Evolutionary conservation across 2,113 vertebrate genomes (phyloP).

Genomic region (Clinocottus analis): DNA sequence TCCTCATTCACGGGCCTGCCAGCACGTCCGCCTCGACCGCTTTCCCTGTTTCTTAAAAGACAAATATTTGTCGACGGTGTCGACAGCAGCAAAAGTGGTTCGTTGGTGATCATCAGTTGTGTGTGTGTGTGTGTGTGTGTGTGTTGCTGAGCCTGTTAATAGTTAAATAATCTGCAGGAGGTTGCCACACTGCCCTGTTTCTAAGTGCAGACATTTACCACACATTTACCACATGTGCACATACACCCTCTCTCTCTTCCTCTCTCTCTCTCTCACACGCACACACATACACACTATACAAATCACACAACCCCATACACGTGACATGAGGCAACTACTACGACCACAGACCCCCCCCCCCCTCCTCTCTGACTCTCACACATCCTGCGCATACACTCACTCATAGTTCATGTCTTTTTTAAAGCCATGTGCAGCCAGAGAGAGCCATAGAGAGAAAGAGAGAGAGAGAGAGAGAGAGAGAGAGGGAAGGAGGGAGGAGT

Average conservation of each 20-base stretch:
- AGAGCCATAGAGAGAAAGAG: constrained; percentile 32
- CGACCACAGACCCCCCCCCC: constrained; percentile 12
- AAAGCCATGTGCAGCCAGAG: constrained; percentile 59
- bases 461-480: constrained; percentile 27
- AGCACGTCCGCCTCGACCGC: constrained; percentile 39
- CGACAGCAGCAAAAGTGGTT: constrained; percentile 42
- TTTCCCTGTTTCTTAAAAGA: constrained; percentile 60
- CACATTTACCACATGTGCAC: constrained; percentile 9
- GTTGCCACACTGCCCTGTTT: not conserved
- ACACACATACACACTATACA: not conserved
- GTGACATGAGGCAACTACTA: constrained; percentile 31
- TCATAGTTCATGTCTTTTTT: constrained; percentile 60
- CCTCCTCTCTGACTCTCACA: constrained; percentile 29
- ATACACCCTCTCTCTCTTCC: not conserved
- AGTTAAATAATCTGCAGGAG: constrained; percentile 7
- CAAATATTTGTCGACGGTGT: constrained; percentile 77
- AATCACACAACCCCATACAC: constrained; percentile 1
- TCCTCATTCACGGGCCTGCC: constrained; percentile 39
- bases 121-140: not conserved
- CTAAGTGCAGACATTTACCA: not conserved
- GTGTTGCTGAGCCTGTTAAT: constrained; percentile 6
- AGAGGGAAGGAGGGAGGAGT: constrained; percentile 48
- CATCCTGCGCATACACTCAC: constrained; percentile 39
- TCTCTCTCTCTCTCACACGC: not conserved
- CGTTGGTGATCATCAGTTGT: constrained; percentile 42